phyloP scores from a whole-genome alignment of 2,888 invertebrate species.

The Operophtera brumata region DNA sequence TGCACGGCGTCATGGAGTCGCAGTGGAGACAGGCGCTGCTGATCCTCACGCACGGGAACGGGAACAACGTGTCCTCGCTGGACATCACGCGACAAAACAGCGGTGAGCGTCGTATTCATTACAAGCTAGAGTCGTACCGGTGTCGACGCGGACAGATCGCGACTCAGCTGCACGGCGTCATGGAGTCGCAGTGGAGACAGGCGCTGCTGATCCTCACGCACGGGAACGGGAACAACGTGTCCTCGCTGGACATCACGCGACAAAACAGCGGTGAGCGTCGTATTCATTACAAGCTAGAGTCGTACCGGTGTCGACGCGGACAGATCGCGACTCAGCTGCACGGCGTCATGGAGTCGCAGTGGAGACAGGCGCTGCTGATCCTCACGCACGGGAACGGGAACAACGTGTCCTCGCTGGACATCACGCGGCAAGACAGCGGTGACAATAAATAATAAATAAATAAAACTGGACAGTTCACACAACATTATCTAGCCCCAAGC shows the following conservation, averaged over 20 bases:
- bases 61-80: constrained; percentile 47
- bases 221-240: constrained; percentile 48
- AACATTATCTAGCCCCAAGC: too few relatives aligned
- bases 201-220: constrained; percentile 75
- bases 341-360: constrained; percentile 89
- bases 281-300: too few relatives aligned
- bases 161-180: constrained; percentile 86
- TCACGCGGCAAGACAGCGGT: constrained; percentile 15
- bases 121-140: constrained; percentile 16
- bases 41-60: constrained; percentile 36
- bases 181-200: constrained; percentile 91
- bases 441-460: too few relatives aligned
- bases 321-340: constrained; percentile 88
- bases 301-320: constrained; percentile 70
- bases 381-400: constrained; percentile 32
- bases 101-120: neutral
- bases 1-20: constrained; percentile 89
- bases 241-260: constrained; percentile 18
- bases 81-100: constrained; percentile 14
- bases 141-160: constrained; percentile 84
- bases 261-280: constrained; percentile 10
- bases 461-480: too few relatives aligned
- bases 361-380: constrained; percentile 85
- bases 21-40: constrained; percentile 89
- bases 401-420: constrained; percentile 48